Conservation (phyloP, 2,888 invertebrate species). For the Acronicta psi region DNA sequence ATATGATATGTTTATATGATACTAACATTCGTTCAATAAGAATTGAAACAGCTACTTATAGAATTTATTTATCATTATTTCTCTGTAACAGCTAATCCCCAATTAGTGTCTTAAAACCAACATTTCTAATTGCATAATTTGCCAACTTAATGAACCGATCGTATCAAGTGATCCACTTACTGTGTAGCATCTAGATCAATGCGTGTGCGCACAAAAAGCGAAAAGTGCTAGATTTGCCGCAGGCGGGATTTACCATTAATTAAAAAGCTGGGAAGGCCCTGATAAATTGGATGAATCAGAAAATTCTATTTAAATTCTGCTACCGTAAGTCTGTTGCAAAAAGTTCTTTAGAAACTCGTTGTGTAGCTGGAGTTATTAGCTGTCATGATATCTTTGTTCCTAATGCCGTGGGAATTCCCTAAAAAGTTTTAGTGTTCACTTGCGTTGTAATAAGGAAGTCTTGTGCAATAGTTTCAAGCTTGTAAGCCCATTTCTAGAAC, state of each 20-base stretch:
- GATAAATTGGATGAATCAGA: not conserved
- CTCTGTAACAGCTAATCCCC: conserved; percentile 2
- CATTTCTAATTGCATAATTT: conserved; percentile 38
- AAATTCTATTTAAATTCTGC: not conserved
- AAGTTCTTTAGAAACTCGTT: no score
- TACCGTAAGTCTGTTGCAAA: not conserved
- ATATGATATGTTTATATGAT: no score
- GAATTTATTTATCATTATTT: no score
- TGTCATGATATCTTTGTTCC: no score
- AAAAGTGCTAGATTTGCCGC: conserved; percentile 22
- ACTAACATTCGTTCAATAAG: no score
- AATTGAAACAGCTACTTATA: no score
- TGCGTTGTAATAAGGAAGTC: no score
- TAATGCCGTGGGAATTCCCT: no score
- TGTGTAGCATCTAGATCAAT: conserved; percentile 24
- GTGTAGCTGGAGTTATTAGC: no score
- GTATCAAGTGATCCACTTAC: conserved; percentile 30
- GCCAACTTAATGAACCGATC: conserved; percentile 42
- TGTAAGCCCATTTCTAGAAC: no score
- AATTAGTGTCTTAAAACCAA: conserved; percentile 28
- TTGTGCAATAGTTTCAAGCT: no score
- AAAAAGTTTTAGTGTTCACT: no score
- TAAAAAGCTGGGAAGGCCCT: conserved; percentile 4
- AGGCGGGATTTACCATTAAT: conserved; percentile 13
- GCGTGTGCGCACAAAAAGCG: conserved; percentile 31